Base-by-base conservation (phyloP, 2,113 vertebrate genomes). In the Oxyruncus cristatus region DNA sequence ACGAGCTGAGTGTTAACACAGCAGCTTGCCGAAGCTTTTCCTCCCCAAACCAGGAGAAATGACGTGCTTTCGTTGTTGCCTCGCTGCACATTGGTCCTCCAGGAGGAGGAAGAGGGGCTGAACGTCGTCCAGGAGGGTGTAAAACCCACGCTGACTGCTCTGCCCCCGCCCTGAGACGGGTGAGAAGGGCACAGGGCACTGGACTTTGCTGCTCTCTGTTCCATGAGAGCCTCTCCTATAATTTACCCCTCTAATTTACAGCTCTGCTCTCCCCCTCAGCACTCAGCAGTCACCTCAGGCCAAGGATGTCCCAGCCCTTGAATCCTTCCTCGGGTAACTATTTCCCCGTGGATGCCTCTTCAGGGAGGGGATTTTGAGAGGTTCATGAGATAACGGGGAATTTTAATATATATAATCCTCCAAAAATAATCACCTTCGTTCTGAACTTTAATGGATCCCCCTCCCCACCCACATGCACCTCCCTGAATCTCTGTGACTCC, bases 51-150 rank as follows among this genome's bases (percentile, higher is more conserved):
- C 5, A 12, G 10, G 27, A 41, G 68, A 11, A 37, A 46, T 4
- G 53, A 1, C 24, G 4, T 13, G 12, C 3, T 5, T 8, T 2
- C 19, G 63, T 2, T 20, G 44, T 2, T 70, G 76, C 32, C 87
- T 33, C 12, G 28, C 1, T 4, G 62, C 26, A 41, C n/a, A 1
- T 0, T 8, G 35, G 21, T 24, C 2, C 65, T 47, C 9, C 12
- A 4, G 68, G 68, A 74, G 56, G 28, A 83, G 65, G 7, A 52
- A 22, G 5, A 56, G n/a, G 59, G 14, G 12, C 14, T 42, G 61
- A 19, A n/a, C 2, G 14, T 28, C 9, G 3, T 2, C 28, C 7
- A 5, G 11, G 26, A 22, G 7, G 15, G 3, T 5, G 18, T 33
- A 21, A 27, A 50, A 63, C 15, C 9, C 30, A 2, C 28, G 18